A percentile compares a stretch with the other conserved stretches of the same genome.
These are phyloP conservation scores for Vireo griseus DNA, from an alignment of 2,797 vertebrate species.

Conservation along the genomic window DNA sequence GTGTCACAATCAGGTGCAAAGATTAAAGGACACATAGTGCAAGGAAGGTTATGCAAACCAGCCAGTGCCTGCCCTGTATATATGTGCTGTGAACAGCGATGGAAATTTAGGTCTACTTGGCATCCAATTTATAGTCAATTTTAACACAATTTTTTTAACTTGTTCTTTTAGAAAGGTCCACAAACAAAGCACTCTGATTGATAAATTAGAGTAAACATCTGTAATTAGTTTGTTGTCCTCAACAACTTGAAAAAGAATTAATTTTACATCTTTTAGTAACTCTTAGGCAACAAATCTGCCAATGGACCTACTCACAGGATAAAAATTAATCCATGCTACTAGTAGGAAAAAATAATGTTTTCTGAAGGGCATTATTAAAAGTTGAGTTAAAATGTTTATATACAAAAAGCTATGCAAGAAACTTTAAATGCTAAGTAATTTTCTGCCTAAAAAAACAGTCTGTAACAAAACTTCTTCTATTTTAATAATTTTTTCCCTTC, in stretches of 20 bases:
- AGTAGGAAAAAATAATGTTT: neutral
- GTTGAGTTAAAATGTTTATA: neutral
- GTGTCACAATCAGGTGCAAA: neutral
- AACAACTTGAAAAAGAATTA: neutral
- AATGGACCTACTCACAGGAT: neutral
- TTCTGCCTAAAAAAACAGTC: neutral
- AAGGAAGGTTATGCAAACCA: neutral
- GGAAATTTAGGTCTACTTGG: neutral
- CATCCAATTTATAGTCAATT: neutral
- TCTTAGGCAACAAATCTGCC: neutral
- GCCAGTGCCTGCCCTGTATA: neutral
- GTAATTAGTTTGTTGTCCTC: neutral
- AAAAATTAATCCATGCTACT: neutral
- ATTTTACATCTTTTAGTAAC: neutral
- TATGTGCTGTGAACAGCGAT: neutral
- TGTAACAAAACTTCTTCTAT: neutral
- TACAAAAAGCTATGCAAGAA: neutral
- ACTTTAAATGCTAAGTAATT: neutral
- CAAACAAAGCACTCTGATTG: neutral
- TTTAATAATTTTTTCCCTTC: neutral
- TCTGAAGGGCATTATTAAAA: neutral
- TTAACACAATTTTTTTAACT: neutral
- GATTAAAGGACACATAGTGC: accelerated
- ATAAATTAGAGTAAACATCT: neutral
- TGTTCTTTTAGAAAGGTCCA: neutral